Evolutionary conservation across 92 coral and sea anemone genomes (phyloP).

Genomic region (Scolanthus callimorphus): DNA sequence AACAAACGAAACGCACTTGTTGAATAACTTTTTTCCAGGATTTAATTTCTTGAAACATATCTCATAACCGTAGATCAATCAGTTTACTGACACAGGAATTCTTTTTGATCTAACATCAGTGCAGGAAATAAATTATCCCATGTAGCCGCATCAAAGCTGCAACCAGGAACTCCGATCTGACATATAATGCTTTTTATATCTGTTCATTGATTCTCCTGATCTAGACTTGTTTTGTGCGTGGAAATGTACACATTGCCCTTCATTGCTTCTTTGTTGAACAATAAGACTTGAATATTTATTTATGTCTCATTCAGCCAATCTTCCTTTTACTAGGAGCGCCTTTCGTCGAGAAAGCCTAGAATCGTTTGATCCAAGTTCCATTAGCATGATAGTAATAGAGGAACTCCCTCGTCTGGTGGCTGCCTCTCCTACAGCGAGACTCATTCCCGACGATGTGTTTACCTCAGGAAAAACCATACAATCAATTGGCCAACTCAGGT

Average conservation of each 20-base stretch:
- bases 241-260: not conserved
- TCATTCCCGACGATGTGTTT: constrained; percentile 51
- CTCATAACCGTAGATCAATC: no score
- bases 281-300: no score
- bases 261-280: no score
- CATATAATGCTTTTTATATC: no score
- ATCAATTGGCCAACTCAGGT: constrained; percentile 69
- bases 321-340: constrained; percentile 5
- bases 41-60: no score
- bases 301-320: not conserved
- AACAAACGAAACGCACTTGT: no score
- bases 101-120: no score
- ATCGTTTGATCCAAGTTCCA: constrained; percentile 66
- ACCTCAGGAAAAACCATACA: constrained; percentile 11
- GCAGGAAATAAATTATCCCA: no score
- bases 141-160: no score
- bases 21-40: no score
- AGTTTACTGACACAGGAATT: no score
- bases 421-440: constrained; percentile 45
- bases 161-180: no score
- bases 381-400: constrained; percentile 73
- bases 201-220: not conserved
- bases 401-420: constrained; percentile 64
- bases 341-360: constrained; percentile 47
- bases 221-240: not conserved